Percentiles rank a stretch among this genome's conserved stretches.
phyloP scores from a whole-genome alignment of 1,140 invertebrate species.

The Cotesia glomerata region DNA sequence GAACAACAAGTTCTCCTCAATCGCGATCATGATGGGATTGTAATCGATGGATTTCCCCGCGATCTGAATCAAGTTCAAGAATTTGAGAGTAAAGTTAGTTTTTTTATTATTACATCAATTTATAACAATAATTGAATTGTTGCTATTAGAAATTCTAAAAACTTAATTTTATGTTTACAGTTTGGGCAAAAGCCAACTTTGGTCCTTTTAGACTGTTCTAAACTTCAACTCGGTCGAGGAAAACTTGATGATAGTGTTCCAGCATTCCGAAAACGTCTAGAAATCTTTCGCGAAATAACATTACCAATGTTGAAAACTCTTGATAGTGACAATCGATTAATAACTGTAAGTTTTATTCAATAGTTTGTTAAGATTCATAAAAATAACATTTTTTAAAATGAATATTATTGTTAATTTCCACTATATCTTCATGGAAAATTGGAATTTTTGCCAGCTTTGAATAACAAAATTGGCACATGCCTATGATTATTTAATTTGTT shows the following conservation, averaged over 20 bases:
- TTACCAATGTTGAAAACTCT: conserved; percentile 85
- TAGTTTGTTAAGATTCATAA: neutral
- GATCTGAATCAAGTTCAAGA: conserved; percentile 83
- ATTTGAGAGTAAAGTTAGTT: conserved; percentile 81
- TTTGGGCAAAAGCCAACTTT: conserved; percentile 76
- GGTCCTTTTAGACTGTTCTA: conserved; percentile 84
- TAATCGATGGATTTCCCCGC: conserved; percentile 90
- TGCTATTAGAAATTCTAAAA: no score
- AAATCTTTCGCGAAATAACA: conserved; percentile 84
- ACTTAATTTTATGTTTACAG: conserved; percentile 57
- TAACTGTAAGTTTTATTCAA: conserved; percentile 71
- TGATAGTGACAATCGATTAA: conserved; percentile 78
- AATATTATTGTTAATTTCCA: no score
- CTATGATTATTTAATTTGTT: no score
- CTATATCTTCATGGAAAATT: no score
- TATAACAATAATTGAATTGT: no score
- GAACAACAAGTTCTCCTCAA: conserved; percentile 68
- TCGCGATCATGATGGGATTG: conserved; percentile 70
- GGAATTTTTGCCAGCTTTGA: no score
- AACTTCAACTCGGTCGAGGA: conserved; percentile 80
- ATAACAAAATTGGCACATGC: no score
- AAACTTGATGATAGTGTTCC: conserved; percentile 83
- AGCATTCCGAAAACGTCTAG: conserved; percentile 80
- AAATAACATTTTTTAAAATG: no score
- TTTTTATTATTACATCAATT: conserved; percentile 7